phyloP scores from a whole-genome alignment of 2,797 vertebrate genomes.

The Rhynchonycteris naso region DNA sequence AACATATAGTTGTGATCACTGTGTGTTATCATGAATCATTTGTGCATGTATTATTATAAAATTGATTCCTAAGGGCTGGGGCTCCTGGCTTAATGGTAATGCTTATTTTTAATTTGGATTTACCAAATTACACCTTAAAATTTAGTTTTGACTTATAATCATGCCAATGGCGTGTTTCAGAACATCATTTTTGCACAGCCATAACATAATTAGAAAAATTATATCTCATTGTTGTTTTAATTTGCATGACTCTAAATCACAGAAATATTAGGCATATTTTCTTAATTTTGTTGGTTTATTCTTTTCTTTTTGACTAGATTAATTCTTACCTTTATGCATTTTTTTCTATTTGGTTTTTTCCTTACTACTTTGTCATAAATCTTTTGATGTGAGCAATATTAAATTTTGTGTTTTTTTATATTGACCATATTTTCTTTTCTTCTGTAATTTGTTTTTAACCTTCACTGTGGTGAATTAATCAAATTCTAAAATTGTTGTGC shows the following conservation, averaged over 20 bases:
- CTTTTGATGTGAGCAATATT: neutral
- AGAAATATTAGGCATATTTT: constrained; percentile 2
- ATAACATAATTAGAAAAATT: neutral
- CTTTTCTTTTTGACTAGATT: neutral
- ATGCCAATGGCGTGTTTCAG: neutral
- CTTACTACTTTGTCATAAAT: neutral
- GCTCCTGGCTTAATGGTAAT: neutral
- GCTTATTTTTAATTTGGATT: neutral
- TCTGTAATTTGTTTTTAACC: neutral
- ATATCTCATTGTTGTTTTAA: neutral
- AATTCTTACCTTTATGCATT: neutral
- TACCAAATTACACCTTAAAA: neutral
- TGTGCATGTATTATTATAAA: neutral
- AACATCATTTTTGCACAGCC: neutral
- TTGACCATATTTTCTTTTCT: neutral
- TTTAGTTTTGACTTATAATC: neutral
- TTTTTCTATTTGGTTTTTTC: neutral
- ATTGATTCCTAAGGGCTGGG: neutral
- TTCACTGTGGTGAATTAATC: neutral
- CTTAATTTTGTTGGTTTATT: neutral
- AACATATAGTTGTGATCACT: neutral
- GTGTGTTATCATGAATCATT: neutral
- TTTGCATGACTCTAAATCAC: neutral
- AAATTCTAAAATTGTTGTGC: neutral
- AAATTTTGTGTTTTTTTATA: neutral